Percentiles rank a stretch among this genome's conserved stretches.
Evolutionary conservation across 2,888 invertebrate genomes (phyloP).

Genomic region (Heliconius sara): DNA sequence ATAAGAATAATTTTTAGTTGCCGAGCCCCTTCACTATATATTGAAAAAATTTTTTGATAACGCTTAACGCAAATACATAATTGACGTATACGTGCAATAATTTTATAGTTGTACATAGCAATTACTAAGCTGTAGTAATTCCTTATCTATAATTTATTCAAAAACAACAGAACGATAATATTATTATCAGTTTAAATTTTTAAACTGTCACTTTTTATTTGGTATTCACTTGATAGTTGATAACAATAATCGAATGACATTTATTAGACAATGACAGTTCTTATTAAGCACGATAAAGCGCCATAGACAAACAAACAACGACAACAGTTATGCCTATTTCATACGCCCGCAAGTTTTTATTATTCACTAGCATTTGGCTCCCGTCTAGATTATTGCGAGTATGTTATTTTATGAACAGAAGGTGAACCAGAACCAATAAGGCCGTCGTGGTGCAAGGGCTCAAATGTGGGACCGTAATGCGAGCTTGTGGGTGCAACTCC

Average conservation of each 20-base stretch:
- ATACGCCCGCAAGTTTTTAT: too few species aligned
- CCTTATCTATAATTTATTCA: conserved; percentile 41
- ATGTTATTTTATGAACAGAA: too few species aligned
- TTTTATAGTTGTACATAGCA: conserved; percentile 44
- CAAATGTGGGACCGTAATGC: too few species aligned
- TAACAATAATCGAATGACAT: too few species aligned
- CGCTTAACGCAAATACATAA: conserved; percentile 29
- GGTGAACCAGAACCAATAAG: too few species aligned
- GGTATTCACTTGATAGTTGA: too few species aligned
- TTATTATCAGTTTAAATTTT: neutral
- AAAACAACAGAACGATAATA: conserved; percentile 23
- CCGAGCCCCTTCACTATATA: conserved; percentile 36
- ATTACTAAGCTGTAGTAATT: conserved; percentile 23
- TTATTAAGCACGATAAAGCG: neutral
- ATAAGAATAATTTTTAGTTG: conserved; percentile 45
- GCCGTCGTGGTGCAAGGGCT: too few species aligned
- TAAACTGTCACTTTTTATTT: neutral
- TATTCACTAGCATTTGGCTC: too few species aligned
- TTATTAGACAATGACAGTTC: neutral
- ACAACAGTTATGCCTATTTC: too few species aligned
- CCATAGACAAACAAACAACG: too few species aligned
- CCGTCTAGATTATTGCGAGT: too few species aligned
- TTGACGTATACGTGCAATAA: conserved; percentile 28
- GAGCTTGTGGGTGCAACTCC: too few species aligned
- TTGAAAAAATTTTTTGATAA: conserved; percentile 29